Evolutionary conservation across 2,888 invertebrate species (phyloP).

Genomic region (Hyalella azteca): DNA sequence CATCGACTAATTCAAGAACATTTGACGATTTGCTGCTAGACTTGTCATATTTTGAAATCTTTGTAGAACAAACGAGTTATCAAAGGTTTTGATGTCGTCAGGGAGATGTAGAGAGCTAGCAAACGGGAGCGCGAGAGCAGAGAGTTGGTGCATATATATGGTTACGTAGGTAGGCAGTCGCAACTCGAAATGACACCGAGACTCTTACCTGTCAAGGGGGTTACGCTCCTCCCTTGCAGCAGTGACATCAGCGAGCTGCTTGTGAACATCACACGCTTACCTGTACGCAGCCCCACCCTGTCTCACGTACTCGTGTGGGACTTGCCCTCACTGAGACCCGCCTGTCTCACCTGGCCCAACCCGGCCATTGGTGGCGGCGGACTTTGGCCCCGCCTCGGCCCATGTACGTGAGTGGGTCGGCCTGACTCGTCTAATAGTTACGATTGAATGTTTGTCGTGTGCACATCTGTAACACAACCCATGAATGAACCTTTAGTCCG

Average conservation of each 20-base stretch:
- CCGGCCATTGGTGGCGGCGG: neutral
- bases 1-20: neutral
- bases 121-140: neutral
- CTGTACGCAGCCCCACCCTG: slow-evolving; percentile 8
- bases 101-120: neutral
- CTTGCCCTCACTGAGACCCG: neutral
- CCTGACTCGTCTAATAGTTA: neutral
- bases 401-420: neutral
- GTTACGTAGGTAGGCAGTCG: neutral
- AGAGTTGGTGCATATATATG: no score
- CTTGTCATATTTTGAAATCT: slow-evolving; percentile 5
- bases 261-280: neutral
- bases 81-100: slow-evolving; percentile 7
- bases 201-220: neutral
- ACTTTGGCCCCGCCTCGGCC: neutral
- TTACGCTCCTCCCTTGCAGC: neutral
- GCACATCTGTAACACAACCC: slow-evolving; percentile 1
- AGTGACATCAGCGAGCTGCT: neutral
- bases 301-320: neutral
- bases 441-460: slow-evolving; percentile 30
- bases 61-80: slow-evolving; percentile 8
- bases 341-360: neutral
- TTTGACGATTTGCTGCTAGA: slow-evolving; percentile 10
- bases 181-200: neutral
- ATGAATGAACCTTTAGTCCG: no score